Base-by-base conservation (phyloP, 2,113 vertebrate species). In the Oncorhynchus mykiss region DNA sequence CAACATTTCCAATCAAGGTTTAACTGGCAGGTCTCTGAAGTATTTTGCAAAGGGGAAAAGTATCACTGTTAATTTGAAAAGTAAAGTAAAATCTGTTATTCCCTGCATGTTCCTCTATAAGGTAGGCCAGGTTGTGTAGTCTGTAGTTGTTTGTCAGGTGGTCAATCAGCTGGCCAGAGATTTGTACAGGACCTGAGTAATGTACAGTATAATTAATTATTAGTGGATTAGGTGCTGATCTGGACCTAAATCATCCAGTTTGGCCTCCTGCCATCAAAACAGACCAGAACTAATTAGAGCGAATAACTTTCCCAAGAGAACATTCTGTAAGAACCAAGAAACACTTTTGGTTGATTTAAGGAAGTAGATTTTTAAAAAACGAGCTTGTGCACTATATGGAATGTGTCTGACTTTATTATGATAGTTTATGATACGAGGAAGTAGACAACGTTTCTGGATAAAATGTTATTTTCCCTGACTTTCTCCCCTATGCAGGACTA, bases 401-500 rank as follows among this genome's bases (percentile, higher is more conserved):
- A 5, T 34, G 6, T 34, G 6, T 34, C 31, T 2, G 34, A 8
- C 34, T 34, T 34, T 34, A 18, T 25, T 66, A 31, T 5, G 22
- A 66, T 12, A 7, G 6, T 34, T 34, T 34, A 34, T 31, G 27
- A 13, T 68, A 20, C 24, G 4, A 22, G 20, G 45, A 39, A 49
- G 1, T n/a, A 45, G 20, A 45, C 20, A 69, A 69, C 6, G 25
- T 45, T 69, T 54, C 7, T 57, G 48, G 7, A 16, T 54, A 12
- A 71, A 62, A 49, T 5, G 1, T 66, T 34, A 3, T 29, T 25
- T 0, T 51, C 3, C 16, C 11, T 68, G 27, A 34, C 25, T 57
- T 79, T 4, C 4, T 54, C 13, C 22, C n/a, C 1, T 67, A 39
- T 72, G 39, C 77, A 92, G 88, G 48, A 59, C 27, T 22, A 39